A percentile compares a stretch with the other conserved stretches of the same genome.
phyloP scores from a whole-genome alignment of 2,888 invertebrate species.

The Monopis laevigella region DNA sequence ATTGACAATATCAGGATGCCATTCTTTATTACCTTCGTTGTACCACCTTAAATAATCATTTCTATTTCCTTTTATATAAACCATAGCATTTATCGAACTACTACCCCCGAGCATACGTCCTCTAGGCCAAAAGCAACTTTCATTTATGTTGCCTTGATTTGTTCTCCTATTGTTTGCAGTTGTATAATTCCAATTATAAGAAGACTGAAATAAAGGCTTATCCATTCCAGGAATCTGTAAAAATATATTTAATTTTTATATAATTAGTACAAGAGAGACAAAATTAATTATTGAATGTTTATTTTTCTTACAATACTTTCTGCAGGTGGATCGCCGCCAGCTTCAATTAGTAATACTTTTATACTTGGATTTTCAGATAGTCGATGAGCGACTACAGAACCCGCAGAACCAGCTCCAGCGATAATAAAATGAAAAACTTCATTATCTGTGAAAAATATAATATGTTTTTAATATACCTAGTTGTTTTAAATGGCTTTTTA shows the following conservation, averaged over 20 bases:
- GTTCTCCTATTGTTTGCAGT: slow-evolving; percentile 76
- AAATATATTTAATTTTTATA: not conserved
- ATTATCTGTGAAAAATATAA: too few relatives aligned
- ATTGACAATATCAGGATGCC: slow-evolving; percentile 59
- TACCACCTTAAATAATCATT: slow-evolving; percentile 52
- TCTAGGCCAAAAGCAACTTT: slow-evolving; percentile 46
- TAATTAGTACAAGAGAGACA: not conserved
- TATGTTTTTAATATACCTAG: too few relatives aligned
- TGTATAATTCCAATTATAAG: slow-evolving; percentile 82
- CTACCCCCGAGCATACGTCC: slow-evolving; percentile 66
- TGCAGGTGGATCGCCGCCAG: slow-evolving; percentile 4
- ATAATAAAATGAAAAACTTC: slow-evolving; percentile 6
- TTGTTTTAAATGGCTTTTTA: too few relatives aligned
- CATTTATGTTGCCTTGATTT: slow-evolving; percentile 66
- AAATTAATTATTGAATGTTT: not conserved
- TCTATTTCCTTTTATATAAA: slow-evolving; percentile 49
- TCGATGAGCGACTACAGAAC: slow-evolving; percentile 7
- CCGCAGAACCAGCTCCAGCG: slow-evolving; percentile 4
- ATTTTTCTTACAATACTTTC: slow-evolving; percentile 7
- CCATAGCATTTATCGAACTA: slow-evolving; percentile 53
- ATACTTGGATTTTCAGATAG: not conserved
- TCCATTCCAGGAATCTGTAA: slow-evolving; percentile 11
- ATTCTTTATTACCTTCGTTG: slow-evolving; percentile 56
- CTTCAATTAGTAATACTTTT: not conserved
- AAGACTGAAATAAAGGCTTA: slow-evolving; percentile 27